Percentiles rank a stretch among this genome's conserved stretches.
These are phyloP conservation scores for Fukomys damarensis DNA, from an alignment of 2,113 vertebrate genomes.

Conservation along the genomic window DNA sequence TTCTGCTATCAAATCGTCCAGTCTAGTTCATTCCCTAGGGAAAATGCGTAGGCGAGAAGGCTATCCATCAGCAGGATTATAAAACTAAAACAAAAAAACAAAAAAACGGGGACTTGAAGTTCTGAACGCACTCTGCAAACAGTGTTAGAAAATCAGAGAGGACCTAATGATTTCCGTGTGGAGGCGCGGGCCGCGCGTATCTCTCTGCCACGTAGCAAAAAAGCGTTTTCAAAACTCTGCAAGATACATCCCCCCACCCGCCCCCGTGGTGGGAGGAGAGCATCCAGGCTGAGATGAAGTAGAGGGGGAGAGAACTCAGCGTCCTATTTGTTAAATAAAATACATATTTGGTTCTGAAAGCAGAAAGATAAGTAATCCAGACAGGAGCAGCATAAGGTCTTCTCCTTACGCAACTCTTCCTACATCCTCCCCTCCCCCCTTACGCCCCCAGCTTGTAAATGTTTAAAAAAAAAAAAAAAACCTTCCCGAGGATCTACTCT, in stretches of 20 bases:
- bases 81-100: slow-evolving; percentile 72
- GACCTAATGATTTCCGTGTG: slow-evolving; percentile 68
- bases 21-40: slow-evolving; percentile 67
- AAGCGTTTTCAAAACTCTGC: slow-evolving; percentile 67
- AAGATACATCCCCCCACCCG: background rate
- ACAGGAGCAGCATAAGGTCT: slow-evolving; percentile 53
- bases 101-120: slow-evolving; percentile 22
- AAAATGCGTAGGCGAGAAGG: slow-evolving; percentile 75
- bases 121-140: slow-evolving; percentile 60
- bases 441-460: slow-evolving; percentile 75
- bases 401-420: slow-evolving; percentile 75
- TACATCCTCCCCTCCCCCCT: slow-evolving; percentile 61
- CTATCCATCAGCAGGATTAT: slow-evolving; percentile 68
- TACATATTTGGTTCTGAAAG: slow-evolving; percentile 76
- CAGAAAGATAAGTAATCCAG: slow-evolving; percentile 80
- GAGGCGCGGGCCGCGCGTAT: background rate
- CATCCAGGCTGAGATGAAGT: slow-evolving; percentile 44
- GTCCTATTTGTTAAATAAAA: slow-evolving; percentile 82
- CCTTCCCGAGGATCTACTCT: slow-evolving; percentile 72
- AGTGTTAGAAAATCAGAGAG: slow-evolving; percentile 54
- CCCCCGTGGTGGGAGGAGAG: background rate
- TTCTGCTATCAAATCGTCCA: slow-evolving; percentile 35
- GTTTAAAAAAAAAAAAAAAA: slow-evolving; percentile 44
- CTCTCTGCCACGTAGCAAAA: slow-evolving; percentile 58
- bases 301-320: slow-evolving; percentile 55